Evolutionary conservation across 2,888 invertebrate species (phyloP), one percentile per base, ranked within the genome.

Genomic region (Coelinius sp.): DNA sequence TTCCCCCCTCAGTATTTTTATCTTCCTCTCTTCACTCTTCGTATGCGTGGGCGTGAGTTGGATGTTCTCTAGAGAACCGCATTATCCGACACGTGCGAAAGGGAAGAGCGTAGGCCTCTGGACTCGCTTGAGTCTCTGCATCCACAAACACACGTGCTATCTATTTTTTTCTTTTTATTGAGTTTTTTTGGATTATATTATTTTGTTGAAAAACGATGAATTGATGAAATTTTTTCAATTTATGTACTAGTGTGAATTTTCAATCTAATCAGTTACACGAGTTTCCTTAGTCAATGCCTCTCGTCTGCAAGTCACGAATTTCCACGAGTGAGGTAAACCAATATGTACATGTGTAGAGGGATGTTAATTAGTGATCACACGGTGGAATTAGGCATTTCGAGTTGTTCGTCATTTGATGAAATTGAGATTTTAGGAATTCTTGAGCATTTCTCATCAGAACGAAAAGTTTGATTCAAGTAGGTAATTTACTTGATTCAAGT

Each of bases 61-160:
- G 59, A 59, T 59, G 59, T 49, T 49, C 49, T 22, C 20, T 22
- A n/a, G n/a, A 49, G 49, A 35, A 31, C 22, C 59, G 31, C 59
- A 59, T 59, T 59, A 35, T 44, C 70, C 63, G 56, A 27, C 68
- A 68, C 68, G 59, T 53, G 68, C 53, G 6, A 38, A 35, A 64
- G 59, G 65, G 71, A 68, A 73, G 70, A 63, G 80, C 73, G 79
- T 81, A 79, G 81, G 81, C 80, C 80, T 81, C 73, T 27, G 41
- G n/a, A 68, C 70, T 53, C 25, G 24, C 53, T 4, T n/a, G 4
- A 20, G 22, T 27, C 24, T 53, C 68, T 44, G 35, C 24, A 70
- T 31, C 31, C 27, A 22, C n/a, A 52, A 25, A 25, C 59, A 59
- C 31, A 59, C 35, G 35, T 8, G 59, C 5, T 59, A n/a, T 20